These are phyloP conservation scores for Hydra vulgaris DNA, from an alignment of 30 jellyfish, hydroid and myxozoan species.

Conservation along the genomic window DNA sequence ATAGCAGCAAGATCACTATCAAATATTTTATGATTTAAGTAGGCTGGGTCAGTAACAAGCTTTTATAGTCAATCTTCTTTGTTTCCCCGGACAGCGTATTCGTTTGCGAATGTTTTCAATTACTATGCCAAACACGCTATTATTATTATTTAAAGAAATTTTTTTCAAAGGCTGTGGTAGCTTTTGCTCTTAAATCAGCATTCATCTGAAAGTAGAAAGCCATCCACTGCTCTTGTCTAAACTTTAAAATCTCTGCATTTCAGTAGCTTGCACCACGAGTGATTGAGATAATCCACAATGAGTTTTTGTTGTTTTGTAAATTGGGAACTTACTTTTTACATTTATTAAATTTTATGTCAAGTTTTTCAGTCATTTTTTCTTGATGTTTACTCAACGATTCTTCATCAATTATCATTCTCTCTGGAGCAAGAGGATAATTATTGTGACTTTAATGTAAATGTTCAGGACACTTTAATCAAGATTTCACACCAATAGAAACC, in stretches of 20 bases:
- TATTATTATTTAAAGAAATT: conserved; percentile 46
- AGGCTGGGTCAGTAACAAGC: not conserved
- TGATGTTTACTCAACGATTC: not conserved
- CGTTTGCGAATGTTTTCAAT: conserved; percentile 55
- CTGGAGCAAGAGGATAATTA: not conserved
- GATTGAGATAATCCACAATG: too few relatives aligned
- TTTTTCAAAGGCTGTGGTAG: not conserved
- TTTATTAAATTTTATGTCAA: too few relatives aligned
- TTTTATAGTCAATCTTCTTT: not conserved
- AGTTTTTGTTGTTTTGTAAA: too few relatives aligned
- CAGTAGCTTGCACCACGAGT: too few relatives aligned
- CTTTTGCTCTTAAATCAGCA: not conserved
- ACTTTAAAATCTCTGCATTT: too few relatives aligned
- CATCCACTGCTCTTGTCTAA: too few relatives aligned
- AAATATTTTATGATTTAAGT: not conserved
- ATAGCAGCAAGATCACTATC: conserved; percentile 8
- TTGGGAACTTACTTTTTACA: too few relatives aligned
- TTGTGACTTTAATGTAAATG: not conserved
- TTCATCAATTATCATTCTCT: not conserved
- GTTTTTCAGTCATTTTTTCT: not conserved
- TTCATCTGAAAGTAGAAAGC: not conserved
- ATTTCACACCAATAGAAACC: not conserved
- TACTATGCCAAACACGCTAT: conserved; percentile 43
- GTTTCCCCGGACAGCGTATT: not conserved
- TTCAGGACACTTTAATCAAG: not conserved